Evolutionary conservation across 2,888 invertebrate genomes (phyloP), one percentile per base, ranked within the genome.

Genomic region (Fragum sueziense): DNA sequence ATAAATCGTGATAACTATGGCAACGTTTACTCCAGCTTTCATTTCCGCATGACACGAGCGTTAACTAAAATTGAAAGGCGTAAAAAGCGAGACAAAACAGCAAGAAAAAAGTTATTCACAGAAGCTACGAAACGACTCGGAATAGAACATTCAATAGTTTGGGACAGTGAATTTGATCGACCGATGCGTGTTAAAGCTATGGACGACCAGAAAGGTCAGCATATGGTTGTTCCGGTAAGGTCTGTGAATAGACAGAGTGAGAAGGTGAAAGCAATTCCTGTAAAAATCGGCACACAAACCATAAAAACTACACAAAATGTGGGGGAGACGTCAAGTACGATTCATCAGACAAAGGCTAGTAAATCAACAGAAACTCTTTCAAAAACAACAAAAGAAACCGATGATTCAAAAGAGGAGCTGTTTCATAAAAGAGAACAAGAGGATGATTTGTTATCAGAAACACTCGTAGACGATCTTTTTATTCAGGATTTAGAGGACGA

Each of bases 61-160:
- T 54, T 78, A n/a, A 73, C 59, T 41, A 17, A 61, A 27, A 47
- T 73, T 20, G 69, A 72, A 69, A 78, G 62, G 34, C 61, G 51
- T 37, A 69, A 54, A 47, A 22, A 34, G 11, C 31, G 41, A n/a
- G 73, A 69, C 17, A 27, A 68, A 70, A 47, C 51, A n/a, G 62
- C 62, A 2, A 78, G 73, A 33, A 22, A 20, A 31, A 54, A 27
- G 11, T 37, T 78, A 11, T 78, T 73, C 34, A 51, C 20, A 0
- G 29, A 37, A 31, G 78, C 78, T 11, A 68, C 37, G 7, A 11
- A 29, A n/a, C 31, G 34, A 4, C 51, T 73, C 1, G 73, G 73
- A 7, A 47, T 73, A 29, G 52, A 78, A 31, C 17, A 37, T 20
- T 33, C 31, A 20, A 41, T 67, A 4, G 29, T 33, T 0, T 78